Conservation (phyloP, 2,797 vertebrate species). For the Etheostoma nigrum region DNA sequence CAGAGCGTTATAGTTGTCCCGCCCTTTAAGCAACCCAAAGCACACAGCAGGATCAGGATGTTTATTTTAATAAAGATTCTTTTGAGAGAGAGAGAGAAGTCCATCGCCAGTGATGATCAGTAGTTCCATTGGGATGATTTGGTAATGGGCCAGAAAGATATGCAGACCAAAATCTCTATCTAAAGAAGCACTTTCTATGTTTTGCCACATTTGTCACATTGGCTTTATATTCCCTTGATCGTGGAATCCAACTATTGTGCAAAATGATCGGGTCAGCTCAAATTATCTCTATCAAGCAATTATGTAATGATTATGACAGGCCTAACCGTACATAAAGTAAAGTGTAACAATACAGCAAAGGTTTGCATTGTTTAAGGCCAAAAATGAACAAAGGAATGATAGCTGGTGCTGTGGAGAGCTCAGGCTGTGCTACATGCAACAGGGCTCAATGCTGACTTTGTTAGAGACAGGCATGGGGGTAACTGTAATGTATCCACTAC, state of each 20-base stretch:
- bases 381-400: neutral
- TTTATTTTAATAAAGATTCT: slow-evolving; percentile 42
- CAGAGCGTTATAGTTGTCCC: slow-evolving; percentile 36
- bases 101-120: no score
- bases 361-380: neutral
- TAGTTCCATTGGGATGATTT: no score
- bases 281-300: no score
- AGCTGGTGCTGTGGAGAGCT: slow-evolving; percentile 14
- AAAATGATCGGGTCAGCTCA: no score
- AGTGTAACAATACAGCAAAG: neutral
- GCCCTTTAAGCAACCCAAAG: slow-evolving; percentile 44
- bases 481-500: slow-evolving; percentile 51
- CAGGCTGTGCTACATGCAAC: slow-evolving; percentile 7
- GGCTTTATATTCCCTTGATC: no score
- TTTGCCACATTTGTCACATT: no score
- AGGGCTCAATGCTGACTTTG: slow-evolving; percentile 24
- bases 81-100: neutral
- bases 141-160: no score
- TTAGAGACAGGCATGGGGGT: slow-evolving; percentile 40
- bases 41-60: slow-evolving; percentile 25
- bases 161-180: no score
- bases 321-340: slow-evolving; percentile 1
- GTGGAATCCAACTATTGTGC: no score
- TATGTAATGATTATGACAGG: no score
- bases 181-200: no score